These are phyloP conservation scores for Octonoba sinensis DNA, from an alignment of 2,888 invertebrate species.

Conservation along the genomic window DNA sequence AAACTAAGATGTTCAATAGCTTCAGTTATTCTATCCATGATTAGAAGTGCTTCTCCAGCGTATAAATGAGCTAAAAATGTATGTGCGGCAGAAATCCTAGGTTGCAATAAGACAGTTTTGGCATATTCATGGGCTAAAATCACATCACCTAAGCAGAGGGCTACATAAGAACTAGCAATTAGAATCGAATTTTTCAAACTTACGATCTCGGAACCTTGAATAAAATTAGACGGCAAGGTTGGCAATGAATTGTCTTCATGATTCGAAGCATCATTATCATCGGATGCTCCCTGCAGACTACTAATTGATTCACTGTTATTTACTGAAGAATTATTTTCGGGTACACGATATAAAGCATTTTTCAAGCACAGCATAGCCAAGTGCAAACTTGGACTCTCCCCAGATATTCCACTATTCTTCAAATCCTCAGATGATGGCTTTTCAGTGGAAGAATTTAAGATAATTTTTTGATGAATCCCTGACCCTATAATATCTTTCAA, in stretches of 20 bases:
- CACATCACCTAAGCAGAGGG: constrained; percentile 87
- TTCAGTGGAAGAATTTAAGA: constrained; percentile 72
- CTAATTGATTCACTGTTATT: constrained; percentile 7
- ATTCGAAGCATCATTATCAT: constrained; percentile 66
- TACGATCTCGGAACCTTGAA: constrained; percentile 70
- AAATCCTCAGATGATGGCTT: constrained; percentile 17
- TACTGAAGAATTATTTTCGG: constrained; percentile 71
- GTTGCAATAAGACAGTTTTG: constrained; percentile 80
- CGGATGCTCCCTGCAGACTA: constrained; percentile 24
- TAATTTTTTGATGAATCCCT: constrained; percentile 77
- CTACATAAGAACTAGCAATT: constrained; percentile 86
- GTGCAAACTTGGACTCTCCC: constrained; percentile 88
- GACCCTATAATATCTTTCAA: constrained; percentile 72
- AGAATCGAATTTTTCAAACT: constrained; percentile 76
- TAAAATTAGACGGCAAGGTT: constrained; percentile 71
- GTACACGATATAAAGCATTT: constrained; percentile 83
- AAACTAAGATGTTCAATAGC: constrained; percentile 85
- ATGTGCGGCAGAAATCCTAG: constrained; percentile 80
- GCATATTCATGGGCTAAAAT: constrained; percentile 84
- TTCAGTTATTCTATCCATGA: constrained; percentile 84
- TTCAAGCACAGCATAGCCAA: constrained; percentile 90
- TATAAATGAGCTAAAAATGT: constrained; percentile 87
- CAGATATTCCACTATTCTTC: constrained; percentile 79
- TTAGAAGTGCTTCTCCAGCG: constrained; percentile 87
- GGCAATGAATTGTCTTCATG: constrained; percentile 68